Evolutionary conservation across 2,113 vertebrate species (phyloP).

Genomic region (Trogon melanurus): DNA sequence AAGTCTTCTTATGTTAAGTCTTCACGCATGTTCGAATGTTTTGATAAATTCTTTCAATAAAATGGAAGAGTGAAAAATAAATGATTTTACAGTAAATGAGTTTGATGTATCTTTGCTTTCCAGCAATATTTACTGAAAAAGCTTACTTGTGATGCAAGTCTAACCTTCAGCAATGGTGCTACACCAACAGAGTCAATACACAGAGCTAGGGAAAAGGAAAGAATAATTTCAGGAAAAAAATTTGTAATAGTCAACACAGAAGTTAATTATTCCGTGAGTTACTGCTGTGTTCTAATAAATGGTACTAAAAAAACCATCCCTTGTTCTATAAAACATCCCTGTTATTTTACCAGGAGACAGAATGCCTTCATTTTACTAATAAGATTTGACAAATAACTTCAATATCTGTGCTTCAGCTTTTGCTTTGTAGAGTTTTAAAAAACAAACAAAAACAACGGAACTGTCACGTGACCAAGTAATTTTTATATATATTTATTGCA

Average conservation of each 20-base stretch:
- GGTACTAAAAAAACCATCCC: not conserved
- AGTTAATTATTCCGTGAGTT: not conserved
- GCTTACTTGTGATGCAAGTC: not conserved
- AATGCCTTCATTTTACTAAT: not conserved
- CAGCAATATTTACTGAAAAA: not conserved
- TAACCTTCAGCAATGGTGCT: not conserved
- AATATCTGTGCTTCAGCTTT: not conserved
- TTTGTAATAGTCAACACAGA: not conserved
- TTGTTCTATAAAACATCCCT: not conserved
- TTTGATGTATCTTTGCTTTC: not conserved
- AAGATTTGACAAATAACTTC: not conserved
- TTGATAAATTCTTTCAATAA: slow-evolving; percentile 32
- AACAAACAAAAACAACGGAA: not conserved
- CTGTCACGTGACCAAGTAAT: not conserved
- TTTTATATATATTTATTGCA: slow-evolving; percentile 41
- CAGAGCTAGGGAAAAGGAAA: not conserved
- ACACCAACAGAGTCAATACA: not conserved
- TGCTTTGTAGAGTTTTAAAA: not conserved
- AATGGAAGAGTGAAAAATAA: not conserved
- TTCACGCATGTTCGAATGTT: not conserved
- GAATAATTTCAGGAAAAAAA: not conserved
- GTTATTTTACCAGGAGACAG: not conserved
- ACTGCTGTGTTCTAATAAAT: not conserved
- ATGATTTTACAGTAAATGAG: not conserved
- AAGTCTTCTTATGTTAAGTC: not conserved